These are phyloP conservation scores for Entomobrya multifasciata DNA, from an alignment of 2,888 invertebrate species.

Conservation along the genomic window DNA sequence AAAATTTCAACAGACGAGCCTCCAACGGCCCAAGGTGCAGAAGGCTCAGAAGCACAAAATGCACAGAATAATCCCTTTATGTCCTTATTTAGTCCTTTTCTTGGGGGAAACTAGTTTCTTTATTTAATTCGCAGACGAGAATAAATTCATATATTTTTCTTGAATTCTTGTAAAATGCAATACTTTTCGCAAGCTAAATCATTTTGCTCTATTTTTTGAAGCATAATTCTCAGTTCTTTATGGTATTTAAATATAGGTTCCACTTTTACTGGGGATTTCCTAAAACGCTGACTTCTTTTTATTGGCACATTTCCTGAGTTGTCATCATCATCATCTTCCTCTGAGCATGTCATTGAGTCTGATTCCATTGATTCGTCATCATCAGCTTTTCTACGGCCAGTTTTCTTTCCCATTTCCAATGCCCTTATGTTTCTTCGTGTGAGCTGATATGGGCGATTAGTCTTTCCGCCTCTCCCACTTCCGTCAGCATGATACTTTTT, in stretches of 20 bases:
- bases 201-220: neutral
- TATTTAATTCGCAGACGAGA: neutral
- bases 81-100: too few species aligned
- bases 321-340: neutral
- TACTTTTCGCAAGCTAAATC: neutral
- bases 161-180: neutral
- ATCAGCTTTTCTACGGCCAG: too few species aligned
- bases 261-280: neutral
- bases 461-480: too few species aligned
- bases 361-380: neutral
- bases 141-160: too few species aligned
- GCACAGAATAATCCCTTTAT: too few species aligned
- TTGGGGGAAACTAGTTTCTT: too few species aligned
- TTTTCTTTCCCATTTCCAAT: neutral
- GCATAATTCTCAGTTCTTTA: neutral
- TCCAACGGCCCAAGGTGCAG: too few species aligned
- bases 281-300: neutral
- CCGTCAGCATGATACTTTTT: neutral
- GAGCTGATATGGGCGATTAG: neutral
- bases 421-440: neutral
- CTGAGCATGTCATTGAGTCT: neutral
- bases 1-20: too few species aligned
- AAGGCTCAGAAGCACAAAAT: too few species aligned
- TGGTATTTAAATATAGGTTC: too few species aligned
- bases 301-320: neutral